These are phyloP conservation scores for Oryctolagus cuniculus DNA, from an alignment of 2,113 vertebrate species.

Conservation along the genomic window mOryCun1.1 NC_091445.1:18674001-18674500, in stretches of 20 bases:
- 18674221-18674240: neutral
- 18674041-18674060: neutral
- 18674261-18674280: neutral
- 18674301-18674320: neutral
- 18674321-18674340: neutral
- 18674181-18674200: neutral
- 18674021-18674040: neutral
- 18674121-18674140: neutral
- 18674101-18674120: neutral
- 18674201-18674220: neutral
- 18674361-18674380: neutral
- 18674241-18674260: neutral
- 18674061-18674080: neutral
- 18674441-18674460: neutral
- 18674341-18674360: neutral
- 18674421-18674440: neutral
- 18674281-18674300: neutral
- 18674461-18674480: neutral
- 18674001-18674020: neutral
- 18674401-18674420: neutral
- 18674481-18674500: neutral
- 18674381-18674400: neutral
- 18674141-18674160: neutral
- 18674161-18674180: neutral
- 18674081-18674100: conserved; percentile 1